These are phyloP conservation scores for Dolichotis patagonum DNA, from an alignment of 2,113 vertebrate genomes.

Conservation along the genomic window DNA sequence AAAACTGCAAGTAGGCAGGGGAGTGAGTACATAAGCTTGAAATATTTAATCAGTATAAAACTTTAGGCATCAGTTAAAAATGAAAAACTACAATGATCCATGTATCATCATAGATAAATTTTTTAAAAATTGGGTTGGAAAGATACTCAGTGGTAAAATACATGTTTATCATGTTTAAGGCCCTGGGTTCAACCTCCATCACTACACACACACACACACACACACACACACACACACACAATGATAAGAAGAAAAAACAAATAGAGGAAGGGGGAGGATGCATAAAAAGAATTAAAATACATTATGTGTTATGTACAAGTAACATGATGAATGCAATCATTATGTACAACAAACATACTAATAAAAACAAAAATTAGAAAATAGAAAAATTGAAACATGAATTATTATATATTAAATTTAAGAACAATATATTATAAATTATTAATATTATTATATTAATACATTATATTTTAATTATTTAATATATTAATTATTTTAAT, in stretches of 20 bases:
- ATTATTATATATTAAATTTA: neutral
- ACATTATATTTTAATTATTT: too few relatives aligned
- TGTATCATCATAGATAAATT: neutral
- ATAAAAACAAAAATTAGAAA: neutral
- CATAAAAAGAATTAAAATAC: neutral
- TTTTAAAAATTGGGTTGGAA: neutral
- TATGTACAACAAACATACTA: neutral
- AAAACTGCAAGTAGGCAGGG: neutral
- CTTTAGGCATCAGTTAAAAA: neutral
- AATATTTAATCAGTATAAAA: neutral
- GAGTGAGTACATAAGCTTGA: neutral
- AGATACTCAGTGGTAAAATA: neutral
- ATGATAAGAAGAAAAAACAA: neutral
- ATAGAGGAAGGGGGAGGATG: neutral
- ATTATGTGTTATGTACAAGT: neutral
- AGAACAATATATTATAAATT: neutral
- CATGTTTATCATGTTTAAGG: neutral
- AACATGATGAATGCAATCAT: neutral
- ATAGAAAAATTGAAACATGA: neutral
- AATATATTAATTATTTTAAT: neutral
- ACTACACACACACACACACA: neutral
- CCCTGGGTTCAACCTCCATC: neutral
- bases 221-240: neutral
- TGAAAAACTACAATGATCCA: neutral
- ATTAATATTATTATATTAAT: too few relatives aligned